Base-by-base conservation (phyloP, 2,113 vertebrate genomes). In the Dasyornis broadbenti region DNA sequence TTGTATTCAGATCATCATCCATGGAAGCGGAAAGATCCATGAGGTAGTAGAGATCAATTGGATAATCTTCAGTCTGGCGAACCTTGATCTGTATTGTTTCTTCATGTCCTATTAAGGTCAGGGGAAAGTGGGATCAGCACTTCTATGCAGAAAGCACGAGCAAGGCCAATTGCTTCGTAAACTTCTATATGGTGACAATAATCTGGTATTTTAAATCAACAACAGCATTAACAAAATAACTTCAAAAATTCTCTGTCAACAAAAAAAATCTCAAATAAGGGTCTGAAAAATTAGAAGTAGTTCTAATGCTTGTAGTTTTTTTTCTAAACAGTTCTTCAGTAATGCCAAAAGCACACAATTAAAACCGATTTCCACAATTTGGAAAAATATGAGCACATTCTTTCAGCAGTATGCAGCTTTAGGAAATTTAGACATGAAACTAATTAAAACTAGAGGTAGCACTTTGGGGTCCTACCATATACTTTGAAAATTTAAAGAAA, bases 11-110 rank as follows among this genome's bases (percentile, higher is more conserved):
- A 94, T 99, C 99, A 8, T 99, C 99, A 3, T 97, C 66, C 99
- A 99, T 99, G 84, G 99, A 99, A 42, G 98, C 99, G 0, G 99
- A 99, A 95, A 99, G 98, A 96, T 99, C 99, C 99, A 99, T 99
- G 95, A 99, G 98, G 97, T 99, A 99, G 97, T 99, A 99, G 65
- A 99, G 97, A 88, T 99, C 99, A 71, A 99, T 98, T 1, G 99
- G 99, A 92, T 99, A 99, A 97, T 99, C 99, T 96, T 99, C 99
- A 2, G 98, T 98, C 95, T 99, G 99, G 59, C 98, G 98, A 82
- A 99, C 98, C 80, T 98, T 98, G 44, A 99, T 98, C 97, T 99
- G 98, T 92, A 99, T 98, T 26, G 98, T 99, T 96, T 99, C 95
- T 82, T 98, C 98, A 91, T 97, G 97, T 83, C 99, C 99, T 99